These are phyloP conservation scores for Globodera rostochiensis DNA, from an alignment of 1,140 invertebrate species.

Conservation along the genomic window DNA sequence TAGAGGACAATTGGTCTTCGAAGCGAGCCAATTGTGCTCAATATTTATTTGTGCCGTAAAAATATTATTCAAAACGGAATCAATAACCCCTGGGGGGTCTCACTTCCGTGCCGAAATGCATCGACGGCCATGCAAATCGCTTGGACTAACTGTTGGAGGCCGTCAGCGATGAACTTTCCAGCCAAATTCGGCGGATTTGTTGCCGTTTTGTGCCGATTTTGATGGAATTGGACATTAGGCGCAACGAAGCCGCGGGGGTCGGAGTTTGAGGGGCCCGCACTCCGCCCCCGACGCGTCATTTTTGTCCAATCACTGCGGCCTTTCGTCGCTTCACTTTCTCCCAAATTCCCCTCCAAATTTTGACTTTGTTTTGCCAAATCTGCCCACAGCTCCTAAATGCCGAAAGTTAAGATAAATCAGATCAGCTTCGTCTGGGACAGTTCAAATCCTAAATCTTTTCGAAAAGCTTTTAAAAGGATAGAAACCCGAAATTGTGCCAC, in stretches of 20 bases:
- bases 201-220: neutral
- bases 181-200: neutral
- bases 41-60: neutral
- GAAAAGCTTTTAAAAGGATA: neutral
- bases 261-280: neutral
- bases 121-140: conserved; percentile 22
- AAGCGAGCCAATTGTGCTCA: conserved; percentile 4
- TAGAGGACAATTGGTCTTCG: neutral
- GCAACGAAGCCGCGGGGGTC: neutral
- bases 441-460: no score
- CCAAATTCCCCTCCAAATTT: conserved; percentile 5
- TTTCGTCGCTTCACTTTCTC: neutral
- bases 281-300: neutral
- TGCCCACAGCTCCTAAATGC: conserved; percentile 27
- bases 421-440: no score
- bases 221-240: neutral
- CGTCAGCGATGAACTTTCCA: neutral
- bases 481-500: neutral
- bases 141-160: conserved; percentile 10
- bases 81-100: no score
- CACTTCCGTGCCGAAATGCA: conserved; percentile 10
- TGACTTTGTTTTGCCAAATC: conserved; percentile 15
- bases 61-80: no score
- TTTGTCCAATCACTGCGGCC: neutral
- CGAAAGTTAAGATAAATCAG: neutral